These are phyloP conservation scores for Drosophila simulans DNA, from an alignment of 1,140 invertebrate genomes.

Conservation along the genomic window DNA sequence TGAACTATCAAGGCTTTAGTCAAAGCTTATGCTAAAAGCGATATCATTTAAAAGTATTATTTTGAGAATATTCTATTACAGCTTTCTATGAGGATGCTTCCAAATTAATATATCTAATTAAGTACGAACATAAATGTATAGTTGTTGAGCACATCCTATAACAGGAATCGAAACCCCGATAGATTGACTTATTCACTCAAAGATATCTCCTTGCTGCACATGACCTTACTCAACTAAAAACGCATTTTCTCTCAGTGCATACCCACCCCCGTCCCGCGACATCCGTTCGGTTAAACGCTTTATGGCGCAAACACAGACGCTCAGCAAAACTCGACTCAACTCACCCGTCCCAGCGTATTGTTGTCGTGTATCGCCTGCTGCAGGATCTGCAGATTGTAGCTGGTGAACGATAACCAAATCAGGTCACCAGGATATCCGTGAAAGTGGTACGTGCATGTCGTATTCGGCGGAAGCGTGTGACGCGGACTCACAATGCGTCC, in stretches of 20 bases:
- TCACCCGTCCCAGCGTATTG: constrained; percentile 83
- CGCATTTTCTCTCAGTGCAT: constrained; percentile 15
- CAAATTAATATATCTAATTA: no score
- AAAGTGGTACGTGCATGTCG: constrained; percentile 94
- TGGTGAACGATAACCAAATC: constrained; percentile 94
- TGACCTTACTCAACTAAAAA: no score
- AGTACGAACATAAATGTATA: no score
- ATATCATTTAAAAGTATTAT: no score
- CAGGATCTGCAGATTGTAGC: constrained; percentile 90
- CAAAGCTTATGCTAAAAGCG: no score
- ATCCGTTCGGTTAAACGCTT: constrained; percentile 24
- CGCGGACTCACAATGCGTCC: constrained; percentile 91
- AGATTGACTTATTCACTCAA: no score
- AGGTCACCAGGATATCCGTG: constrained; percentile 90
- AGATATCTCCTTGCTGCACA: no score
- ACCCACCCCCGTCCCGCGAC: neutral
- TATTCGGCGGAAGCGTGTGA: constrained; percentile 93
- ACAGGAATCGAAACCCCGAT: no score
- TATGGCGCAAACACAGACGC: constrained; percentile 17
- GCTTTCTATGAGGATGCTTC: neutral
- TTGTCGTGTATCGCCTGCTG: constrained; percentile 85
- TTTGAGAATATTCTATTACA: neutral
- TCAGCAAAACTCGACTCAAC: constrained; percentile 38
- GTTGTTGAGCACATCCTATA: no score
- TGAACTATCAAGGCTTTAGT: no score